These are phyloP conservation scores for Gadus macrocephalus DNA, from an alignment of 2,113 vertebrate species.

Conservation along the genomic window DNA sequence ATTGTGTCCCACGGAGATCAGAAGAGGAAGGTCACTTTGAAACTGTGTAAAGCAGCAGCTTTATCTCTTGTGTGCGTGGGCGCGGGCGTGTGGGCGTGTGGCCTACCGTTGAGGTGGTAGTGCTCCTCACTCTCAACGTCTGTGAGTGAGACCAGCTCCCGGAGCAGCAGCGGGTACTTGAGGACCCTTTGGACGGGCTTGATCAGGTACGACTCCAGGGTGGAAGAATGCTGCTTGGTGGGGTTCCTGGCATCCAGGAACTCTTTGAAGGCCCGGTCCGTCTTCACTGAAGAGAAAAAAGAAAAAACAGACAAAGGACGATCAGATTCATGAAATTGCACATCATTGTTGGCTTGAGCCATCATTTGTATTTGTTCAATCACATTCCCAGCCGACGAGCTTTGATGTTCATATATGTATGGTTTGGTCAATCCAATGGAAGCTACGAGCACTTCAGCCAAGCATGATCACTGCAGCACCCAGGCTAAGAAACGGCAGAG, in stretches of 20 bases:
- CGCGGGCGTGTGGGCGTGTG: not conserved
- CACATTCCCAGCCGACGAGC: no score
- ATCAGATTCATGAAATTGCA: not conserved
- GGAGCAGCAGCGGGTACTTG: conserved; percentile 93
- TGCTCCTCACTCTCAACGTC: conserved; percentile 94
- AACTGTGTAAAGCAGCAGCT: no score
- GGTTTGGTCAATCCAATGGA: no score
- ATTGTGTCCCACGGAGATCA: no score
- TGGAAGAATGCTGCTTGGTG: conserved; percentile 94
- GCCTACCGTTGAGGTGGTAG: conserved; percentile 89
- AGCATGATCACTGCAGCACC: conserved; percentile 11
- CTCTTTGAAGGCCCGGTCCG: conserved; percentile 88
- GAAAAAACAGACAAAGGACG: conserved; percentile 9
- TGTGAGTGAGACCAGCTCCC: conserved; percentile 92
- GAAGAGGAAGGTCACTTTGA: no score
- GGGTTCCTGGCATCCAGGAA: conserved; percentile 91
- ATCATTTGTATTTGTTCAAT: no score
- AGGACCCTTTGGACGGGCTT: conserved; percentile 97
- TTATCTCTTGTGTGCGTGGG: conserved; percentile 68
- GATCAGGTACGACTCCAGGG: conserved; percentile 95
- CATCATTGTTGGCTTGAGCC: no score
- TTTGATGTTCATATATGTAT: no score
- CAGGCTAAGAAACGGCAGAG: not conserved
- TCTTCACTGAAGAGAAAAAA: conserved; percentile 78
- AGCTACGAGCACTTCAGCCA: no score